phyloP scores from a whole-genome alignment of 2,888 invertebrate genomes.

The Cataglyphis altisquamis region DNA sequence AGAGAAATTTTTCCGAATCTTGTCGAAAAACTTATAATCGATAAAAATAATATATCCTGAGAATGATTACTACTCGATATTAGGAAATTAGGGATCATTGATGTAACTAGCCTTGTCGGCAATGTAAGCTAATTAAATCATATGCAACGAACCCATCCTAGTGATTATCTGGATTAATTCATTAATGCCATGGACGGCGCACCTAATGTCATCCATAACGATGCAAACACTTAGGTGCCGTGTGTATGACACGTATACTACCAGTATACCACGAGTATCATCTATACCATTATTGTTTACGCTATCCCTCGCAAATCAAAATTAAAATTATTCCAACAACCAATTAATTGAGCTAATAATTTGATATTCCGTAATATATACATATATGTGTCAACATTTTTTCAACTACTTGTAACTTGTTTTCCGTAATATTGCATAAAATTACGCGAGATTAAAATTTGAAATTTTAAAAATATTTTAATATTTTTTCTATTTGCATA shows the following conservation, averaged over 20 bases:
- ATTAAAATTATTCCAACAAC: slow-evolving; percentile 14
- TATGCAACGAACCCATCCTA: slow-evolving; percentile 32
- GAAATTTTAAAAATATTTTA: neutral
- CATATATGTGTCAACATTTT: neutral
- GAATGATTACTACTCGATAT: neutral
- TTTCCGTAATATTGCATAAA: neutral
- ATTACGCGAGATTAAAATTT: neutral
- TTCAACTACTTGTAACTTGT: neutral
- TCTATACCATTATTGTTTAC: slow-evolving; percentile 2
- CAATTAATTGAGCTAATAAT: neutral
- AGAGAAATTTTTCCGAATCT: neutral
- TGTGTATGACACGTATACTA: slow-evolving; percentile 19
- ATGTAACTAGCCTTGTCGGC: slow-evolving; percentile 27
- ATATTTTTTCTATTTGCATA: neutral
- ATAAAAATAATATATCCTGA: neutral
- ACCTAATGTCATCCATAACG: slow-evolving; percentile 49
- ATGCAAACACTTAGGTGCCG: slow-evolving; percentile 32
- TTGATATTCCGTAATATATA: neutral
- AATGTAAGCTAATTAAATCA: slow-evolving; percentile 45
- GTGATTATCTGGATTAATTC: slow-evolving; percentile 52
- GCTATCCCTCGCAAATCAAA: neutral
- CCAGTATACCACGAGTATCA: neutral
- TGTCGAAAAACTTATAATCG: neutral
- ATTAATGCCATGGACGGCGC: slow-evolving; percentile 38
- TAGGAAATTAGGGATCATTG: neutral